Conservation (phyloP, 2,113 vertebrate species). For the Trinectes maculatus region DNA sequence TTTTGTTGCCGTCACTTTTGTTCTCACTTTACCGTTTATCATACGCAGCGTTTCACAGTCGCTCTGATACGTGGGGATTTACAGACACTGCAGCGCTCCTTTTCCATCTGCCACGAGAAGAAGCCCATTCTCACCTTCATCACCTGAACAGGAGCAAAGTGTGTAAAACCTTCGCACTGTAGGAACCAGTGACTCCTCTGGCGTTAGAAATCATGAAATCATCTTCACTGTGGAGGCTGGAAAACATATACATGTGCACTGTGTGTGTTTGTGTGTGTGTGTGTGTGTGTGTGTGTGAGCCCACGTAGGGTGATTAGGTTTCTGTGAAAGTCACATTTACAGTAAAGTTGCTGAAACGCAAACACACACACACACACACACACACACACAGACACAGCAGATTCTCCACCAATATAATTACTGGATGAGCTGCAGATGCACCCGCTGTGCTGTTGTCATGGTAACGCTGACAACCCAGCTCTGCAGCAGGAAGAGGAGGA, state of each 20-base stretch:
- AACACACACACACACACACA: constrained; percentile 10
- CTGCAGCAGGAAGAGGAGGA: constrained; percentile 57
- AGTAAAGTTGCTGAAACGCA: constrained; percentile 46
- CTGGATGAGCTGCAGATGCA: constrained; percentile 66
- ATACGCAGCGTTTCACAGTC: not conserved
- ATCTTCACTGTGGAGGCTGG: constrained; percentile 23
- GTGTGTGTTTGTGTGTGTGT: constrained; percentile 6
- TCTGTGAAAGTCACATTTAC: constrained; percentile 35
- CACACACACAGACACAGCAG: constrained; percentile 15
- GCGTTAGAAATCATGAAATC: constrained; percentile 11
- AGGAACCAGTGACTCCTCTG: constrained; percentile 6
- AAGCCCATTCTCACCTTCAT: not conserved
- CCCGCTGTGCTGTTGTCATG: constrained; percentile 66
- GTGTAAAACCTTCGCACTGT: not conserved
- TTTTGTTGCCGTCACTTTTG: constrained; percentile 32
- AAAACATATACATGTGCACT: not conserved
- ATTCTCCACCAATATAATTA: constrained; percentile 67
- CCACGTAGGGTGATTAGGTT: constrained; percentile 32
- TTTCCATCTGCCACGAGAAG: not conserved
- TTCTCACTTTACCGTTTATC: constrained; percentile 37
- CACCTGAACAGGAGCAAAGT: constrained; percentile 13
- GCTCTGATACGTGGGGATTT: not conserved
- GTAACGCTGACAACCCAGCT: constrained; percentile 72
- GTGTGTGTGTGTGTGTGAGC: constrained; percentile 10
- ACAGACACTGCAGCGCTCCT: constrained; percentile 7